Conservation (phyloP, 1,140 invertebrate species). For the Drosophila serrata region DNA sequence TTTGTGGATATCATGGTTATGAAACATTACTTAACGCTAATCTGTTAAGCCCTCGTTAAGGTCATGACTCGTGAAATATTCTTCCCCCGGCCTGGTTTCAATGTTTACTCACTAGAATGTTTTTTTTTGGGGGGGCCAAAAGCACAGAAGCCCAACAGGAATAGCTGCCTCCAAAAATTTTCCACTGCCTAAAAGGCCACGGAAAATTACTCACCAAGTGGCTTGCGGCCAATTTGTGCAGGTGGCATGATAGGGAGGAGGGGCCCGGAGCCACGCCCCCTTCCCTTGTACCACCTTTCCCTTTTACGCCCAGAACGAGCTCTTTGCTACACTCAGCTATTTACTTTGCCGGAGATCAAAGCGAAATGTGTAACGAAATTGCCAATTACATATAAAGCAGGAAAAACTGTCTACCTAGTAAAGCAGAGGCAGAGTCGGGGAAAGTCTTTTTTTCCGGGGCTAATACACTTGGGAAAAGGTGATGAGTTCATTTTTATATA, state of each 20-base stretch:
- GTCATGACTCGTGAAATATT: slow-evolving; percentile 40
- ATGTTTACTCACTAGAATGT: slow-evolving; percentile 31
- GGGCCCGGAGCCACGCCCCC: slow-evolving; percentile 21
- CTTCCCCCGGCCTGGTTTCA: slow-evolving; percentile 4
- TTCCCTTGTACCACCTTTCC: background rate
- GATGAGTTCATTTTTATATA: background rate
- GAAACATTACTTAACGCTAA: slow-evolving; percentile 39
- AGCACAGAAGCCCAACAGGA: slow-evolving; percentile 5
- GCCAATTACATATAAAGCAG: slow-evolving; percentile 78
- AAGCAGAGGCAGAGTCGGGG: background rate
- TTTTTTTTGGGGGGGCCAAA: background rate
- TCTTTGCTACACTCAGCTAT: slow-evolving; percentile 25
- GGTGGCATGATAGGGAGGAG: slow-evolving; percentile 23
- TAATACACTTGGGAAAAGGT: background rate
- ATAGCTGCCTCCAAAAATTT: slow-evolving; percentile 27
- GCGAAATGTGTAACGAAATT: slow-evolving; percentile 79
- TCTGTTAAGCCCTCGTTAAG: slow-evolving; percentile 38
- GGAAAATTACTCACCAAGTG: slow-evolving; percentile 66
- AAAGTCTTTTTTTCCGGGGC: slow-evolving; percentile 7
- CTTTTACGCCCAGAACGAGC: background rate
- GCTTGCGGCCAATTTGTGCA: slow-evolving; percentile 66
- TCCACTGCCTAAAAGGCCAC: slow-evolving; percentile 35
- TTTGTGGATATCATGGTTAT: slow-evolving; percentile 34
- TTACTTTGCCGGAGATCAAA: slow-evolving; percentile 76
- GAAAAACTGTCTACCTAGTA: slow-evolving; percentile 54